Conservation (phyloP, 2,797 vertebrate species). For the Oryzias sinensis region DNA sequence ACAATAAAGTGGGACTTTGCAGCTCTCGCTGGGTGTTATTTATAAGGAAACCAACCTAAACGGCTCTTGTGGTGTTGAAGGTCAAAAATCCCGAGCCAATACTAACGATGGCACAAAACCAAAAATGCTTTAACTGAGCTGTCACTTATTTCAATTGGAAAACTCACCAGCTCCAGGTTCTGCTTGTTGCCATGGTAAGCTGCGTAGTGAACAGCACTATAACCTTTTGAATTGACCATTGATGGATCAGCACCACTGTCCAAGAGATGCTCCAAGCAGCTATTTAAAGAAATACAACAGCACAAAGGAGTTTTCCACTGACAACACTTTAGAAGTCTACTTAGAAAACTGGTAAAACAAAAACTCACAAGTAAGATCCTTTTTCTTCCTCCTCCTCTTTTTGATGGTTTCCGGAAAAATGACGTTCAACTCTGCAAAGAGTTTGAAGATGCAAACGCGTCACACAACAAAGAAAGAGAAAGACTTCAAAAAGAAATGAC, state of each 20-base stretch:
- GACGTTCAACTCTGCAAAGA: slow-evolving; percentile 82
- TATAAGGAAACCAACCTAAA: too few species aligned
- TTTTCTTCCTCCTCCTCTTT: slow-evolving; percentile 86
- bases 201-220: slow-evolving; percentile 97
- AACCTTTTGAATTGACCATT: slow-evolving; percentile 92
- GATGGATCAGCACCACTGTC: slow-evolving; percentile 95
- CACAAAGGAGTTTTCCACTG: background rate
- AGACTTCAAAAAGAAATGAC: too few species aligned
- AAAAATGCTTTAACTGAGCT: background rate
- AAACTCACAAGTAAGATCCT: slow-evolving; percentile 93
- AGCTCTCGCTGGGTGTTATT: too few species aligned
- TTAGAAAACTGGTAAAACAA: accelerated
- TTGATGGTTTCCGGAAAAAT: slow-evolving; percentile 85
- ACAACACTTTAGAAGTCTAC: background rate
- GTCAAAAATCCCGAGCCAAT: too few species aligned
- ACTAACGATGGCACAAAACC: too few species aligned
- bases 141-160: background rate
- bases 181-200: slow-evolving; percentile 95
- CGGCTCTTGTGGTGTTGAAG: too few species aligned
- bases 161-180: slow-evolving; percentile 92
- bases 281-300: slow-evolving; percentile 37
- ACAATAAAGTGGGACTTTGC: too few species aligned
- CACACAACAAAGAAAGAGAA: too few species aligned
- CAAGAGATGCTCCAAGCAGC: slow-evolving; percentile 95
- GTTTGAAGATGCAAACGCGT: background rate